Evolutionary conservation across 2,113 vertebrate species (phyloP), one percentile per base, ranked within the genome.

Genomic region (Rhinoderma darwinii): DNA sequence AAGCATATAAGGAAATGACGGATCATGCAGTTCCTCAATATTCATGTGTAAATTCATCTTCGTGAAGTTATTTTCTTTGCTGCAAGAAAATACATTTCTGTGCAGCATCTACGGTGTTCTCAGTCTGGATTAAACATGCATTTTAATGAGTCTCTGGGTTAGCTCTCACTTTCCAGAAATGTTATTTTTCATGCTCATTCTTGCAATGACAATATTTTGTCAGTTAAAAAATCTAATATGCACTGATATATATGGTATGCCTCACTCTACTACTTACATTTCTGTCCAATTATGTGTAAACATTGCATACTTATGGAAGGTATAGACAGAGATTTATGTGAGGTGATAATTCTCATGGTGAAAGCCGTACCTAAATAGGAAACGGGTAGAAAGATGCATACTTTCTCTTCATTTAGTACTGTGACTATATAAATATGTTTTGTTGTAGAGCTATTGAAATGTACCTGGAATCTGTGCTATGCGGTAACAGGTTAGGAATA

Each of bases 161-260:
- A 50, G 43, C 30, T 41, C 32, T 78, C 14, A 51, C 44, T 59
- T 80, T 70, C 47, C 59, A 79, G 27, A 66, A 77, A 86, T 79
- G 59, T 68, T 66, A 56, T 20, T 79, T 51, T 68, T 86, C 84
- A 79, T 70, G 84, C 61, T 77, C 61, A 30, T 86, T 86, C 84
- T 79, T 86, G 84, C 78, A 47, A 35, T 18, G 17, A 22, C 32
- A 84, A 54, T 50, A 43, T 39, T 35, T 74, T 43, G 10, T 72
- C 15, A 72, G n/a, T 51, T 72, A 12, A 72, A 56, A 41, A 41
- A 4, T 43, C 7, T 47, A 20, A 47, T 63, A 18, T 63, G 7
- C 41, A 35, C 20, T 43, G 83, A 37, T 84, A 9, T 54, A 50
- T 18, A 20, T 22, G 83, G 37, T 59, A 76, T 35, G 51, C 32